phyloP scores from a whole-genome alignment of 2,888 invertebrate species.

The Marasmarcha lunaedactyla region DNA sequence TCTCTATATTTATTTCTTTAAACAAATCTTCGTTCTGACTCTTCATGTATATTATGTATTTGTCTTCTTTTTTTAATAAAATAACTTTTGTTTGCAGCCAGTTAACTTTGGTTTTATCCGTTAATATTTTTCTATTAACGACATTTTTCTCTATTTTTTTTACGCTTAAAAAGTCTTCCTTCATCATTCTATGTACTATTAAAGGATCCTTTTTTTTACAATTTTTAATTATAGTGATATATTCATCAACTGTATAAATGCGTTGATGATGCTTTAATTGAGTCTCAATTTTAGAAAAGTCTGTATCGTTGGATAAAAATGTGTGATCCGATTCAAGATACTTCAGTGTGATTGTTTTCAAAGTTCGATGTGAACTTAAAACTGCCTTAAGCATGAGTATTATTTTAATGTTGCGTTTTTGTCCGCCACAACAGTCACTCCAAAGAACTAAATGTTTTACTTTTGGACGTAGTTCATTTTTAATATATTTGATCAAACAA shows the following conservation, averaged over 20 bases:
- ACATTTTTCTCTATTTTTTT: constrained; percentile 7
- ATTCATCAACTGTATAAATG: constrained; percentile 9
- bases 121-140: constrained; percentile 5
- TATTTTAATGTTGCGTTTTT: constrained; percentile 5
- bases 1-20: constrained; percentile 3
- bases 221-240: constrained; percentile 1
- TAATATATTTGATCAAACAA: constrained; percentile 11
- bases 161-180: constrained; percentile 5
- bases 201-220: constrained; percentile 7
- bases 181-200: constrained; percentile 8
- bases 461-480: neutral
- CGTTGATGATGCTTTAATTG: constrained; percentile 8
- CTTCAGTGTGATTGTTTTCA: neutral
- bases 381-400: neutral
- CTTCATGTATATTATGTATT: neutral
- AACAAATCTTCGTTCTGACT: neutral
- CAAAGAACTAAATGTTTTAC: constrained; percentile 8
- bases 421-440: constrained; percentile 10
- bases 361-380: neutral
- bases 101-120: constrained; percentile 3
- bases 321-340: constrained; percentile 10
- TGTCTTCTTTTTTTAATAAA: constrained; percentile 3
- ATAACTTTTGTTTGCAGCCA: constrained; percentile 6
- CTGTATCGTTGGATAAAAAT: constrained; percentile 11
- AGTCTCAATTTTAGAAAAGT: constrained; percentile 11